phyloP scores from a whole-genome alignment of 1,140 invertebrate species.

The Lethrus apterus region DNA sequence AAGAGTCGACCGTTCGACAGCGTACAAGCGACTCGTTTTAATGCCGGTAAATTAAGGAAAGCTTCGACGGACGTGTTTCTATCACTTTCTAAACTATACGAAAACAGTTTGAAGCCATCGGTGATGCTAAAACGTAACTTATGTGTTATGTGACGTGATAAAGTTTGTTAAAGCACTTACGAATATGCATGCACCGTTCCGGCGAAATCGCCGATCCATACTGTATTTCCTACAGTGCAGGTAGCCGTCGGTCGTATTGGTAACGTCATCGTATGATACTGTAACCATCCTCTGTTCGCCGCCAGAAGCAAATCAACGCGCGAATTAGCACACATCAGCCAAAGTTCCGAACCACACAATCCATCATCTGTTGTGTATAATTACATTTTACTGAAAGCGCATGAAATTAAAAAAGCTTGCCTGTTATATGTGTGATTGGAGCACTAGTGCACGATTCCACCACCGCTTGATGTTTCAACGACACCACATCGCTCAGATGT shows the following conservation, averaged over 20 bases:
- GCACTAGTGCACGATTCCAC: slow-evolving; percentile 48
- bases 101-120: slow-evolving; percentile 50
- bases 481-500: slow-evolving; percentile 75
- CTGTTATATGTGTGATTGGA: slow-evolving; percentile 36
- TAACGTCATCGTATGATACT: slow-evolving; percentile 47
- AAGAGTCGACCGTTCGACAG: slow-evolving; percentile 68
- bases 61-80: slow-evolving; percentile 51
- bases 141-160: background rate
- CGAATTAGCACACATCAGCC: slow-evolving; percentile 63
- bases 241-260: slow-evolving; percentile 55
- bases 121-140: slow-evolving; percentile 39
- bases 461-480: slow-evolving; percentile 52
- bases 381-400: background rate
- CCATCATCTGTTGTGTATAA: slow-evolving; percentile 41
- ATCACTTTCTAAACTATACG: slow-evolving; percentile 48
- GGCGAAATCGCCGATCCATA: slow-evolving; percentile 82
- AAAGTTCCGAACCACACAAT: slow-evolving; percentile 52
- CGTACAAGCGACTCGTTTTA: slow-evolving; percentile 65
- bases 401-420: slow-evolving; percentile 23
- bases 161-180: slow-evolving; percentile 41
- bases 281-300: slow-evolving; percentile 50
- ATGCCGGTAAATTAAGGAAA: slow-evolving; percentile 55
- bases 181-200: slow-evolving; percentile 74
- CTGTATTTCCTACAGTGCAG: slow-evolving; percentile 59
- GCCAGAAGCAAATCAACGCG: slow-evolving; percentile 59